phyloP scores from a whole-genome alignment of 2,797 vertebrate species.

The Enteromius fasciolatus region DNA sequence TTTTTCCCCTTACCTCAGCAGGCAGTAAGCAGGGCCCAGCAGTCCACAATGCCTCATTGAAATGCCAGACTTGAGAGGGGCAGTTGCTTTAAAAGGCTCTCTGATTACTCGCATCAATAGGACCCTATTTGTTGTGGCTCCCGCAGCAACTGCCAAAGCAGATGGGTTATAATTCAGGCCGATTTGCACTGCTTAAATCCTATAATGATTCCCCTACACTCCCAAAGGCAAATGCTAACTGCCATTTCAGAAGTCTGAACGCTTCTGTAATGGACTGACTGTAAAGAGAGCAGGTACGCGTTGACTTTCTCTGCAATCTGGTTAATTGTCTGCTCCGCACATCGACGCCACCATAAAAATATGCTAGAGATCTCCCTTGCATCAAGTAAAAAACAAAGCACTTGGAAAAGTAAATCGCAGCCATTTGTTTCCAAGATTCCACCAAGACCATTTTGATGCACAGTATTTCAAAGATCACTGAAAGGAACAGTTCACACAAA shows the following conservation, averaged over 20 bases:
- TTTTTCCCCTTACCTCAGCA: slow-evolving; percentile 47
- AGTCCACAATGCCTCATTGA: slow-evolving; percentile 53
- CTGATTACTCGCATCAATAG: slow-evolving; percentile 58
- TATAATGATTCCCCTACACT: slow-evolving; percentile 47
- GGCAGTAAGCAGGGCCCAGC: slow-evolving; percentile 49
- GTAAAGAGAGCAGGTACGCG: slow-evolving; percentile 22
- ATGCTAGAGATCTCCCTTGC: not conserved
- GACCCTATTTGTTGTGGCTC: slow-evolving; percentile 55
- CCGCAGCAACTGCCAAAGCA: slow-evolving; percentile 54
- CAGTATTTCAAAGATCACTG: not conserved
- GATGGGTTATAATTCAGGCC: slow-evolving; percentile 58
- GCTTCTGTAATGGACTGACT: slow-evolving; percentile 22
- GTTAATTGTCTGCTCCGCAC: not conserved
- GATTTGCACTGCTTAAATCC: slow-evolving; percentile 58
- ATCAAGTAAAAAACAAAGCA: not conserved
- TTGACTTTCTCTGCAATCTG: slow-evolving; percentile 18
- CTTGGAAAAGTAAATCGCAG: not conserved
- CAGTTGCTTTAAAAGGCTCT: slow-evolving; percentile 55
- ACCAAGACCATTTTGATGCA: not conserved
- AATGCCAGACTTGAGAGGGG: slow-evolving; percentile 55
- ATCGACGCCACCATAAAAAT: not conserved
- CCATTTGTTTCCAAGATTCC: not conserved
- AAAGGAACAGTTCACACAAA: not conserved
- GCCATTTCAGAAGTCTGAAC: slow-evolving; percentile 36
- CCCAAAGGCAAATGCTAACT: slow-evolving; percentile 41